Evolutionary conservation across 2,797 vertebrate species (phyloP).

Genomic region (Sebastes glaucus): DNA sequence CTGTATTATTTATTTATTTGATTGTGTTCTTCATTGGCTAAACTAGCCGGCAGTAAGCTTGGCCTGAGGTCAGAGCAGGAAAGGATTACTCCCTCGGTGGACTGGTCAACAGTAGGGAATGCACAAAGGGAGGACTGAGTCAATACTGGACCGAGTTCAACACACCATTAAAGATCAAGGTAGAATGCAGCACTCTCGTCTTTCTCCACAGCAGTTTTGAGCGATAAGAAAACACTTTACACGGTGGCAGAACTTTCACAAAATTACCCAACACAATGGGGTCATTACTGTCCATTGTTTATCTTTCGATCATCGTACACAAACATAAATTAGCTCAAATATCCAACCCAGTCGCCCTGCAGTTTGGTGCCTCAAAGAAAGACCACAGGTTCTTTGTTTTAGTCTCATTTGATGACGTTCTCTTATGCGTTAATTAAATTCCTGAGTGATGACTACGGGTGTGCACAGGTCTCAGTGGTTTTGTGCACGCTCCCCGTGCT

Average conservation of each 20-base stretch:
- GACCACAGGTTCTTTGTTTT: conserved; percentile 60
- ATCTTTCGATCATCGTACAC: background rate
- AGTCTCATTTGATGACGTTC: conserved; percentile 61
- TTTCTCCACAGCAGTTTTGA: conserved; percentile 29
- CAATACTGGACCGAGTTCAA: conserved; percentile 72
- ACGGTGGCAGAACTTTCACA: conserved; percentile 5
- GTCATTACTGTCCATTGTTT: conserved; percentile 2
- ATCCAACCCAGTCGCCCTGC: conserved; percentile 8
- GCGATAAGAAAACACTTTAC: conserved; percentile 19
- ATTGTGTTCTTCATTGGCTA: conserved; percentile 77
- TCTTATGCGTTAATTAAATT: conserved; percentile 79
- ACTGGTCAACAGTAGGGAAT: conserved; percentile 70
- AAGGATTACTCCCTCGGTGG: conserved; percentile 77
- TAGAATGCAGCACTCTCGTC: conserved; percentile 53
- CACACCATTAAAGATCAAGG: conserved; percentile 70
- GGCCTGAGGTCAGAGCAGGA: conserved; percentile 76
- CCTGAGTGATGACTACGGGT: conserved; percentile 76
- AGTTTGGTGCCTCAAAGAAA: background rate
- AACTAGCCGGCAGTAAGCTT: conserved; percentile 77
- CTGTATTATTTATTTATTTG: conserved; percentile 78
- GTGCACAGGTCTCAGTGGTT: conserved; percentile 66
- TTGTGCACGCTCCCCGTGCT: conserved; percentile 53
- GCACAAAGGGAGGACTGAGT: conserved; percentile 72
- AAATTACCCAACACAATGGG: background rate
- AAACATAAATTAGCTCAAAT: conserved; percentile 19